phyloP scores from a whole-genome alignment of 2,113 vertebrate genomes.

The Sinosuthora webbiana region DNA sequence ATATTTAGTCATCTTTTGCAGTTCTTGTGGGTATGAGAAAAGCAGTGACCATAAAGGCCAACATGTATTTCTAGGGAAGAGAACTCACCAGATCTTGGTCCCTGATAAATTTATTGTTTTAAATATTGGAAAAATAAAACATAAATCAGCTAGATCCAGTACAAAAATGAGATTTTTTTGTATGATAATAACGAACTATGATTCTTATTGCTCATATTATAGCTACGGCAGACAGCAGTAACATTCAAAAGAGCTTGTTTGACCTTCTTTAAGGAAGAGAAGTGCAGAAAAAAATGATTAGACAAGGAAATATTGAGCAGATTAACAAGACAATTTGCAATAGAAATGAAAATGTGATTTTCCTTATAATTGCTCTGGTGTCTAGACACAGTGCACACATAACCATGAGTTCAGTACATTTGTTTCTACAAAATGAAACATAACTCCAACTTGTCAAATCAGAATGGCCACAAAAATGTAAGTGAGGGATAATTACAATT shows the following conservation, averaged over 20 bases:
- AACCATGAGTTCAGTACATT: conserved; percentile 36
- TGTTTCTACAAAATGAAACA: conserved; percentile 22
- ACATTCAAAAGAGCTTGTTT: conserved; percentile 11
- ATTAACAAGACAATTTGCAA: conserved; percentile 47
- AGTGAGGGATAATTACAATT: background rate
- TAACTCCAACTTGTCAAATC: background rate
- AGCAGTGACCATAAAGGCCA: background rate
- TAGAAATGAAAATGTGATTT: conserved; percentile 54
- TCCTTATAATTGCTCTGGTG: conserved; percentile 15
- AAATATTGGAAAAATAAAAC: background rate
- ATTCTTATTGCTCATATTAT: background rate
- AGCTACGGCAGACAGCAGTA: background rate
- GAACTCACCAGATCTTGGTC: background rate
- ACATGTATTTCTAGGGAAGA: background rate
- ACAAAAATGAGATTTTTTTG: background rate
- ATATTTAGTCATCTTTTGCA: background rate
- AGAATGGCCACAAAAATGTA: background rate
- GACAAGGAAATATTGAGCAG: conserved; percentile 24
- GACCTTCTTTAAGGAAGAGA: conserved; percentile 30
- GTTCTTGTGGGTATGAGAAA: background rate
- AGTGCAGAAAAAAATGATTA: conserved; percentile 27
- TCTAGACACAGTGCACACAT: conserved; percentile 28
- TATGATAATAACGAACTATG: background rate
- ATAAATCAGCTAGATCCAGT: background rate
- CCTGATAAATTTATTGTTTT: background rate